Base-by-base conservation (phyloP, 2,888 invertebrate species). In the Caenorhabditis sulstoni region DNA sequence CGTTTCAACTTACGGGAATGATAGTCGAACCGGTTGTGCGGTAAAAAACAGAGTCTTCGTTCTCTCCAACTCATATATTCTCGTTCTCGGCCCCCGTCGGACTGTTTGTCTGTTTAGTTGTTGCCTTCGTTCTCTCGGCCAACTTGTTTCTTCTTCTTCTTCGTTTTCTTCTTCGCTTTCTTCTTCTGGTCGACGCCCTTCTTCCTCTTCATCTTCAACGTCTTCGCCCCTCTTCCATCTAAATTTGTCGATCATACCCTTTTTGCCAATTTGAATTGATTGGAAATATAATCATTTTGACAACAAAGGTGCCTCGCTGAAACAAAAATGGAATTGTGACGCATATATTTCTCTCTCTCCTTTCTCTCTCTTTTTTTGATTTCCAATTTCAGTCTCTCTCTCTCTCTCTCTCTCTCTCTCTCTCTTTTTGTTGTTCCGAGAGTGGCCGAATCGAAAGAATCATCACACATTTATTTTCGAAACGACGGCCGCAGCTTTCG, bases 101-200 rank as follows among this genome's bases (percentile, higher is more conserved):
- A 61, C 70, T 70, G 61, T 70, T 70, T 70, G 70, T 39, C 59
- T 68, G 68, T 68, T 68, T 68, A 49, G 68, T 68, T 68, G 68
- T 68, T 68, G 52, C 68, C 58, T 67, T 67, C 67, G 14, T 20
- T 22, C 45, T 47, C 37, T 50, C 59, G 14, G 14, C 67, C 41
- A 68, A 68, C 68, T 62, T 62, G 61, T 70, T 70, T 45, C 57
- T 29, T 41, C 55, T 22, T 35, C 14, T 29, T 18, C 49, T 29
- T 58, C 29, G 1, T 7, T n/a, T 3, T 7, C 62, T 70, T 45
- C 47, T 29, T 41, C 55, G 14, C 20, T 7, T 29, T 20, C 49
- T 29, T 58, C 29, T 3, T 7, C 29, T 29, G 29, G 68, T 29
- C 59, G 49, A 68, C 68, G 68, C 68, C 59, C 68, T 53, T 58